Conservation (phyloP, 1,140 invertebrate genomes). For the Cotesia chilonis region DNA sequence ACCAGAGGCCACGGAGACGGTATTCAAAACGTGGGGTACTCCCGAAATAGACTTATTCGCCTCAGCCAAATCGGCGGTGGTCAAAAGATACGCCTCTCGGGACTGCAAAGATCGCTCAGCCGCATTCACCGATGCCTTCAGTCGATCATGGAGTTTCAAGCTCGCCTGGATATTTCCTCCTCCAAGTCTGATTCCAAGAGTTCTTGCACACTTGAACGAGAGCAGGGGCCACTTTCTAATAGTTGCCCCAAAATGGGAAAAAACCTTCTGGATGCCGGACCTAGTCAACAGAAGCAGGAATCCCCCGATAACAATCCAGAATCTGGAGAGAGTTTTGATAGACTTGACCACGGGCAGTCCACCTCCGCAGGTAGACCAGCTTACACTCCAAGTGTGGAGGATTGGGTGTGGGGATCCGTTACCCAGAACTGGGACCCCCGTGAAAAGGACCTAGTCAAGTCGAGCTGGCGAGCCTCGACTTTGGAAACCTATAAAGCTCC, state of each 20-base stretch:
- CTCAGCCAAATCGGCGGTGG: constrained; percentile 47
- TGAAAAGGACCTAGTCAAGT: constrained; percentile 23
- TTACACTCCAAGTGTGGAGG: constrained; percentile 42
- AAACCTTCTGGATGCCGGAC: constrained; percentile 29
- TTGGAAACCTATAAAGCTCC: constrained; percentile 16
- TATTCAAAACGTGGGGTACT: constrained; percentile 50
- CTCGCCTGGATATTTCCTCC: constrained; percentile 57
- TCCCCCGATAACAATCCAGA: constrained; percentile 9
- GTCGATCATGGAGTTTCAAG: constrained; percentile 46
- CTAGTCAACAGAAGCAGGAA: not conserved
- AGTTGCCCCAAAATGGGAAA: constrained; percentile 20
- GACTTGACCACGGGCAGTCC: constrained; percentile 26
- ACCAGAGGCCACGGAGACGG: constrained; percentile 37
- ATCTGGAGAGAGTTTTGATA: not conserved
- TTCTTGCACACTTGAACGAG: constrained; percentile 51
- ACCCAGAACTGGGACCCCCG: constrained; percentile 6
- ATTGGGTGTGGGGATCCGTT: constrained; percentile 31
- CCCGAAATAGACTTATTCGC: constrained; percentile 55
- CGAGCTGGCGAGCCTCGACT: constrained; percentile 26
- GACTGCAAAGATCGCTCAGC: constrained; percentile 45
- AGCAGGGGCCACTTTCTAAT: constrained; percentile 23
- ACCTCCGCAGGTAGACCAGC: not conserved
- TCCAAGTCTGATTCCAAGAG: constrained; percentile 52
- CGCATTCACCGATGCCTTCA: constrained; percentile 50
- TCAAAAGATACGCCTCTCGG: constrained; percentile 46